Conservation (phyloP, 1,140 invertebrate species). For the Bathynomus jamesi region DNA sequence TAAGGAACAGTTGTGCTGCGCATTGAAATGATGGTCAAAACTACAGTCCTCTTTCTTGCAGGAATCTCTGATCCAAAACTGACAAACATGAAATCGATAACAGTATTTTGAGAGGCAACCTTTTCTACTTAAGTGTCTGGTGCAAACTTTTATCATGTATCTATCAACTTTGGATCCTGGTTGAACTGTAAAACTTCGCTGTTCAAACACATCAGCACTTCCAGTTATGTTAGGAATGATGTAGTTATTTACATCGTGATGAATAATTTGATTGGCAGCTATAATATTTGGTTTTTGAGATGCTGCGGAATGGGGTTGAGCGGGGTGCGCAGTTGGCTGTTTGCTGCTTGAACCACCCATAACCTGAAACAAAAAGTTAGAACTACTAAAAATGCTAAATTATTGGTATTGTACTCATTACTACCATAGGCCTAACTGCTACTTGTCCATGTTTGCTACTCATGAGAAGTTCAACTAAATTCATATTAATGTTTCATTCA, state of each 20-base stretch:
- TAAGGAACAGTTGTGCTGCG: slow-evolving; percentile 14
- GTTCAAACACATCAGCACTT: neutral
- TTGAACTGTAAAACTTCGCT: neutral
- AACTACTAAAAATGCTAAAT: neutral
- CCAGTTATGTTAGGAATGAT: neutral
- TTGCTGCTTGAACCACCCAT: neutral
- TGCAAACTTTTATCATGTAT: slow-evolving; percentile 15
- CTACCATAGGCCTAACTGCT: too few species aligned
- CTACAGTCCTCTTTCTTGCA: slow-evolving; percentile 13
- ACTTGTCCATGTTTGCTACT: too few species aligned
- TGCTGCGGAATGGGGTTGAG: neutral
- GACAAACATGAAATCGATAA: slow-evolving; percentile 25
- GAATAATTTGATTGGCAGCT: neutral
- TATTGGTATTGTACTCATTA: neutral
- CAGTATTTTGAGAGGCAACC: slow-evolving; percentile 15
- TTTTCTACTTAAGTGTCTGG: slow-evolving; percentile 19
- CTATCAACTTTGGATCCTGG: slow-evolving; percentile 1
- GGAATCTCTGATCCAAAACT: slow-evolving; percentile 12
- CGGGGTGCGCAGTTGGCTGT: neutral
- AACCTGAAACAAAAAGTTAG: neutral
- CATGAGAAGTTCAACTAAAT: too few species aligned
- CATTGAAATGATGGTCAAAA: slow-evolving; percentile 16
- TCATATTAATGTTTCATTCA: too few species aligned
- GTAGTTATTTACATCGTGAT: neutral
- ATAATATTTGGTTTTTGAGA: neutral